These are phyloP conservation scores for Porites australiensis DNA, from an alignment of 64 coral and sea anemone species.

Conservation along the genomic window DNA sequence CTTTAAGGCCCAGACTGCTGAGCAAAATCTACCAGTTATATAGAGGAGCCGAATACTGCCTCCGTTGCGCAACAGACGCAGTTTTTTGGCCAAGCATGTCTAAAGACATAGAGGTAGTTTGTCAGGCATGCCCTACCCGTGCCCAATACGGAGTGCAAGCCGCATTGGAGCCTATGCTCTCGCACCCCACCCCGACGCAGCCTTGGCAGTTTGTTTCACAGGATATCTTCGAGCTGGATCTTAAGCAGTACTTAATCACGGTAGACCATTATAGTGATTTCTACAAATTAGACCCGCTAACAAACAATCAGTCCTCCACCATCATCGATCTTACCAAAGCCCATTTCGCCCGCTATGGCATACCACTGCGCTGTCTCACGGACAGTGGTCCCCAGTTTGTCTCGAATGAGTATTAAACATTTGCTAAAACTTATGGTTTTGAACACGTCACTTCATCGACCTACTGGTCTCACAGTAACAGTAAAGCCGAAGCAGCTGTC, in stretches of 20 bases:
- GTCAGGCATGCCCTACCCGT: no score
- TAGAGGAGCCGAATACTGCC: background rate
- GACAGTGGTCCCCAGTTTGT: constrained; percentile 47
- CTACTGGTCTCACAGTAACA: constrained; percentile 21
- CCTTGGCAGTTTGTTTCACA: no score
- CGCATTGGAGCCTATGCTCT: constrained; percentile 1
- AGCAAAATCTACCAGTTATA: constrained; percentile 32
- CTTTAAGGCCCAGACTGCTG: background rate
- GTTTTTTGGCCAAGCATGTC: background rate
- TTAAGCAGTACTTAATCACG: constrained; percentile 26
- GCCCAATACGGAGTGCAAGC: background rate
- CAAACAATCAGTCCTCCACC: constrained; percentile 22
- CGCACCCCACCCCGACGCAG: background rate
- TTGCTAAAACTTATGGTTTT: constrained; percentile 33
- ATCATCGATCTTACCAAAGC: constrained; percentile 47
- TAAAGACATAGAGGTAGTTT: background rate
- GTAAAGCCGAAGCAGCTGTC: constrained; percentile 44
- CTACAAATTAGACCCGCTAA: constrained; percentile 1
- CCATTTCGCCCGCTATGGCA: constrained; percentile 35
- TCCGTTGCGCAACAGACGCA: background rate
- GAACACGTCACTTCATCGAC: constrained; percentile 50
- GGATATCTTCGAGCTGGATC: no score
- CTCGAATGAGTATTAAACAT: background rate
- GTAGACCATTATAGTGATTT: constrained; percentile 25
- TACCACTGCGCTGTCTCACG: background rate